phyloP scores from a whole-genome alignment of 1,140 invertebrate species.

The Euwallacea fornicatus region DNA sequence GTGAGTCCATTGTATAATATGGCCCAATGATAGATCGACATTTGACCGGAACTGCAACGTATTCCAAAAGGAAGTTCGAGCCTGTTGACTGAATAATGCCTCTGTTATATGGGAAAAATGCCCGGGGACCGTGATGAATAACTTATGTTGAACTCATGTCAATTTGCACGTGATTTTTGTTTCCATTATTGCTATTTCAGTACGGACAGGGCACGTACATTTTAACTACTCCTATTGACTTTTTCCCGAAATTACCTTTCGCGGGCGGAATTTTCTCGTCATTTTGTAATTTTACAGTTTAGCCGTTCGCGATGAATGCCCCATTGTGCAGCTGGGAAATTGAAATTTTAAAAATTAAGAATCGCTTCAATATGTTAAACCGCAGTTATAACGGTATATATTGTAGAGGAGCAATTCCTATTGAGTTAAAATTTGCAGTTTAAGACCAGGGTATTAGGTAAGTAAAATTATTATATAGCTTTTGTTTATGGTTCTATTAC shows the following conservation, averaged over 20 bases:
- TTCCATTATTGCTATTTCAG: conserved; percentile 9
- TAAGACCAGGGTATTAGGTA: too few relatives aligned
- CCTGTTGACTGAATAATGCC: background rate
- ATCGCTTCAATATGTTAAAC: too few relatives aligned
- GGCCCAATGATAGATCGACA: too few relatives aligned
- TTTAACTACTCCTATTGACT: conserved; percentile 3
- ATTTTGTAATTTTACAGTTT: too few relatives aligned
- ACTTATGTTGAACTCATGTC: conserved; percentile 14
- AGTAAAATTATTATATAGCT: too few relatives aligned
- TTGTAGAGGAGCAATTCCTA: too few relatives aligned
- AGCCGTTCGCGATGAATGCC: background rate
- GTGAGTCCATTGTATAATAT: too few relatives aligned
- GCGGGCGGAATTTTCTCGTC: background rate
- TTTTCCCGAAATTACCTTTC: background rate
- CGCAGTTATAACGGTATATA: too few relatives aligned
- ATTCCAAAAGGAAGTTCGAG: conserved; percentile 4
- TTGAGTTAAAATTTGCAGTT: too few relatives aligned
- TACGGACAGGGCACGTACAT: background rate
- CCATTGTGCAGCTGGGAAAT: background rate
- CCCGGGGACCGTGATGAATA: conserved; percentile 7
- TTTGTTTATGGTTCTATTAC: too few relatives aligned
- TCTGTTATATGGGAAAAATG: background rate
- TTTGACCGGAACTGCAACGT: background rate
- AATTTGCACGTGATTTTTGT: conserved; percentile 12
- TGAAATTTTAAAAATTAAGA: too few relatives aligned